Base-by-base conservation (phyloP, 2,113 vertebrate genomes). In the Heloderma charlesbogerti region DNA sequence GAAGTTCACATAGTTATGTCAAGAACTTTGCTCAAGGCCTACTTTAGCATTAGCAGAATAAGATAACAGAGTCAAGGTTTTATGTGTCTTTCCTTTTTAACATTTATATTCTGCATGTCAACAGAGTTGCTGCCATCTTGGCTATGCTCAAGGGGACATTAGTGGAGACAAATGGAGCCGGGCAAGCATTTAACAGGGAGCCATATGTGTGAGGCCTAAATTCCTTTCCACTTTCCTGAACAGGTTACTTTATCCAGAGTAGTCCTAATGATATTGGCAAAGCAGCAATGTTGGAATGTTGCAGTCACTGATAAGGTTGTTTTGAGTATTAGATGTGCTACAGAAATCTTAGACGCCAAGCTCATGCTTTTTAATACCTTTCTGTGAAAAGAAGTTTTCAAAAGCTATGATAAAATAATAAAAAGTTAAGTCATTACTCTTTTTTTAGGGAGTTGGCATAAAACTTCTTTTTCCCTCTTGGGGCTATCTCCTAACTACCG, bases 341-440 rank as follows among this genome's bases (percentile, higher is more conserved):
- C 6, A 85, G n/a, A 82, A 82, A 29, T 84, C 91, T 92, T 77
- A 74, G 10, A 37, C 80, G 89, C 89, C 37, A 86, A 20, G 18
- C 10, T 69, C 86, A 8, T 91, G 20, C 63, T 20, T 15, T 45
- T 31, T 60, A 94, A 91, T 54, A 60, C 29, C 10, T 80, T 1
- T 90, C 54, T n/a, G 89, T 51, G 37, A 91, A 31, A 91, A 89
- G 34, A 69, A 89, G 2, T 78, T 91, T 92, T 88, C 92, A 85
- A 91, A 12, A 3, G 1, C n/a, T 25, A 22, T 51, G 25, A 87
- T 63, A 92, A 51, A 31, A 90, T 1, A n/a, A 94, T 92, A 87
- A 69, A 1, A 6, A 78, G 25, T 82, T 13, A 43, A 88, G 51
- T 9, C 0, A 43, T 45, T 69, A 15, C 7, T 78, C 89, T 94